These are phyloP conservation scores for Diaphora mendica DNA, from an alignment of 2,888 invertebrate species.

Conservation along the genomic window DNA sequence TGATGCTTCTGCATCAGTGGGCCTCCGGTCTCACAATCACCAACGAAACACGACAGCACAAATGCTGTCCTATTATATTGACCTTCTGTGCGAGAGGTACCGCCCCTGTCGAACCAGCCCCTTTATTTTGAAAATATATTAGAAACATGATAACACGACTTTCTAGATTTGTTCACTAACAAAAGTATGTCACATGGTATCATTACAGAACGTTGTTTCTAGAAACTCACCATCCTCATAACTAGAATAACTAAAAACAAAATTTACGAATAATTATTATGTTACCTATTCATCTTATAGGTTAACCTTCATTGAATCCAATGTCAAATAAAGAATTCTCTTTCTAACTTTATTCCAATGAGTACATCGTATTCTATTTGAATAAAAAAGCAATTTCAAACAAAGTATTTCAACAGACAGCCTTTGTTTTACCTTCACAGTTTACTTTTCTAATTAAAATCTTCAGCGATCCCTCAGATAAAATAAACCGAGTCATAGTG, in stretches of 20 bases:
- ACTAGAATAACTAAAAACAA: background rate
- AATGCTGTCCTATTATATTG: no score
- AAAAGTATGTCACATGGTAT: no score
- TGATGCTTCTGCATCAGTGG: no score
- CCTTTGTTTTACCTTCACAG: slow-evolving; percentile 22
- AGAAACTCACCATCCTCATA: background rate
- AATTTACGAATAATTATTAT: background rate
- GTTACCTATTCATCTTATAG: background rate
- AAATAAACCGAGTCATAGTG: slow-evolving; percentile 43
- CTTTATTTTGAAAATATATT: no score
- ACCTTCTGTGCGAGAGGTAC: no score
- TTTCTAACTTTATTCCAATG: slow-evolving; percentile 4
- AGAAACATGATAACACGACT: no score
- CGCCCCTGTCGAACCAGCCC: no score
- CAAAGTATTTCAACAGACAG: slow-evolving; percentile 14
- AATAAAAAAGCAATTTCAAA: slow-evolving; percentile 14
- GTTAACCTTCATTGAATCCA: background rate
- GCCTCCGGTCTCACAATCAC: no score
- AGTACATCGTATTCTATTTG: slow-evolving; percentile 15
- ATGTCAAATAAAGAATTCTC: background rate
- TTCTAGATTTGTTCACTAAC: no score
- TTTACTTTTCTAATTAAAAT: slow-evolving; percentile 42
- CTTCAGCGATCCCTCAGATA: slow-evolving; percentile 25
- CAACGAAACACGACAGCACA: no score
- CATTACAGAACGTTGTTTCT: no score